These are phyloP conservation scores for Pan troglodytes DNA, from an alignment of 2,113 vertebrate species.

Conservation along the genomic window NHGRI_mPanTro3-v2.1_pri NC_086016.1:20558501-20559000, in stretches of 20 bases:
- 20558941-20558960: too few relatives aligned
- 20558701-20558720: neutral
- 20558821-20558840: too few relatives aligned
- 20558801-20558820: neutral
- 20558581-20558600: fast-evolving
- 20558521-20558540: neutral
- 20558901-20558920: too few relatives aligned
- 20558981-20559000: fast-evolving
- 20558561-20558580: neutral
- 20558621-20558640: neutral
- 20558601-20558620: too few relatives aligned
- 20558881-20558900: too few relatives aligned
- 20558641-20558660: neutral
- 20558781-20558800: neutral
- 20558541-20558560: too few relatives aligned
- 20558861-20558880: too few relatives aligned
- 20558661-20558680: neutral
- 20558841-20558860: too few relatives aligned
- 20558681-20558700: neutral
- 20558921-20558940: too few relatives aligned
- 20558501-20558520: neutral
- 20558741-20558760: too few relatives aligned
- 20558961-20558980: too few relatives aligned
- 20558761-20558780: too few relatives aligned
- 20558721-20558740: neutral